Evolutionary conservation across 2,113 vertebrate genomes (phyloP).

Genomic region (Oncorhynchus nerka): DNA sequence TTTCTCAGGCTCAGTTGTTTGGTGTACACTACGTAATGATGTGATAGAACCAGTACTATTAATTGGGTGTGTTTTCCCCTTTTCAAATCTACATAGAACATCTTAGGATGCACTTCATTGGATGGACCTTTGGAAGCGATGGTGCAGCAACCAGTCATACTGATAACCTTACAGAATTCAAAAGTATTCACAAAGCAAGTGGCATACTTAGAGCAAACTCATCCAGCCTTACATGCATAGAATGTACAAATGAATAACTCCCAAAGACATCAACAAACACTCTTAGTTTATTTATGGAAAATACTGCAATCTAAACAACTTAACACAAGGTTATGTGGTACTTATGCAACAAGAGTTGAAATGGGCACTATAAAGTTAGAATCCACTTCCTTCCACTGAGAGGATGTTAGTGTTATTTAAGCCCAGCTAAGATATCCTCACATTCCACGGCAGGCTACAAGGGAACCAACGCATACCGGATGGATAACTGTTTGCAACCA

Average conservation of each 20-base stretch:
- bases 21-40: not conserved
- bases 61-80: not conserved
- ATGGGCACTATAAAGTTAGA: not conserved
- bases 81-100: not conserved
- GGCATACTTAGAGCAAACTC: not conserved
- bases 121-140: not conserved
- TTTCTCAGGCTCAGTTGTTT: not conserved
- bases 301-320: not conserved
- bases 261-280: not conserved
- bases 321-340: not conserved
- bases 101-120: not conserved
- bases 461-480: not conserved
- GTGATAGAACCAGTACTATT: not conserved
- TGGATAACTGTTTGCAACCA: not conserved
- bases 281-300: not conserved
- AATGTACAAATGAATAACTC: not conserved
- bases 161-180: not conserved
- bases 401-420: not conserved
- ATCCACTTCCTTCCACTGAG: not conserved
- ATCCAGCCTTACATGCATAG: not conserved
- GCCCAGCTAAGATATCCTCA: not conserved
- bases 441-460: not conserved
- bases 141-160: not conserved
- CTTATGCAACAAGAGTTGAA: not conserved
- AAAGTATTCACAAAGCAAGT: not conserved